Evolutionary conservation across 2,113 vertebrate species (phyloP).

Genomic region (Corythaixoides concolor): DNA sequence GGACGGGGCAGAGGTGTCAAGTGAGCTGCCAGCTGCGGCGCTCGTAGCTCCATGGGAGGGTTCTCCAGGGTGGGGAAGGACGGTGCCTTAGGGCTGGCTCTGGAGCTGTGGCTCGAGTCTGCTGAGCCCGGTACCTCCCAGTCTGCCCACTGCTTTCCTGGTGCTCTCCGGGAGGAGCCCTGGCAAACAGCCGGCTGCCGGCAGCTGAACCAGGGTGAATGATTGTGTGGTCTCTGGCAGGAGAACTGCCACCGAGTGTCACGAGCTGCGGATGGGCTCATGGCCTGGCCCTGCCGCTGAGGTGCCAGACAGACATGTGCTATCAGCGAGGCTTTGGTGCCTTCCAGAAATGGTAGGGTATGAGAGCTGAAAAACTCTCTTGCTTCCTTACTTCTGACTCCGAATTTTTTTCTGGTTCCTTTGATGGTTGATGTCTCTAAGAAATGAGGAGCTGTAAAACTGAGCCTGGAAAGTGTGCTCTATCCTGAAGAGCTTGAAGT

Average conservation of each 20-base stretch:
- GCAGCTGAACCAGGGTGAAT: accelerated
- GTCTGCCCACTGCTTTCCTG: not conserved
- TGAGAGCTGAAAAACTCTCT: not conserved
- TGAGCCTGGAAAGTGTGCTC: accelerated
- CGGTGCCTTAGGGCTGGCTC: not conserved
- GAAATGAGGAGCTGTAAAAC: not conserved
- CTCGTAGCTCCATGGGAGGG: not conserved
- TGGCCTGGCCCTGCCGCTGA: not conserved
- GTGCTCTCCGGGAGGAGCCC: accelerated
- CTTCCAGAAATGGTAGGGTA: accelerated
- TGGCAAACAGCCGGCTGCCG: accelerated
- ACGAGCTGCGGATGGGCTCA: not conserved
- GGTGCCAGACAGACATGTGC: not conserved
- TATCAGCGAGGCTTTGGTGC: accelerated
- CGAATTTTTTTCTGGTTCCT: not conserved
- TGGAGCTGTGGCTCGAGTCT: not conserved
- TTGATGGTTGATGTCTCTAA: not conserved
- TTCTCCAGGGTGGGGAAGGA: not conserved
- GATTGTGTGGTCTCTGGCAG: not conserved
- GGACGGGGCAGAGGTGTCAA: not conserved
- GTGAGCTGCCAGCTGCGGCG: not conserved
- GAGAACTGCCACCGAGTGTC: accelerated
- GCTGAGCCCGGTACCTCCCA: accelerated
- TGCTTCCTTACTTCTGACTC: not conserved
- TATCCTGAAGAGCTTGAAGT: not conserved